phyloP scores from a whole-genome alignment of 2,797 vertebrate genomes.

The Pseudocheirus occidentalis region DNA sequence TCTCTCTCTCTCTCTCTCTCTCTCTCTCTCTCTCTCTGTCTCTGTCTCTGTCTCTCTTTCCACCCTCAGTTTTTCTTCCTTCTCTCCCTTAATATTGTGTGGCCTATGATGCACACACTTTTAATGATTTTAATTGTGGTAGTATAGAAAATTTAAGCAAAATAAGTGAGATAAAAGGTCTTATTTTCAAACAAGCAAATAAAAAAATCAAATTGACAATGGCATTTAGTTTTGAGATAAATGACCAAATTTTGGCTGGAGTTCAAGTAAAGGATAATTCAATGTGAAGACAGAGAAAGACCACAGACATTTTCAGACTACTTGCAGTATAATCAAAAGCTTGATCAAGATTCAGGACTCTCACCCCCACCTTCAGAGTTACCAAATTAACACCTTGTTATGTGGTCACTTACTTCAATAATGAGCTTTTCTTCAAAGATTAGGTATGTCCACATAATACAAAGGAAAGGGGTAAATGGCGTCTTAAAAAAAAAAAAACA shows the following conservation, averaged over 20 bases:
- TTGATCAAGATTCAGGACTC: background rate
- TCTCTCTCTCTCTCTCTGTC: background rate
- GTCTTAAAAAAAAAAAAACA: background rate
- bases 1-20: too few species aligned
- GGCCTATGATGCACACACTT: conserved; percentile 61
- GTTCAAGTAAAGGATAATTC: conserved; percentile 19
- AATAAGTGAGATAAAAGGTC: background rate
- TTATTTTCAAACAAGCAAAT: conserved; percentile 43
- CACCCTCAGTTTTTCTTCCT: background rate
- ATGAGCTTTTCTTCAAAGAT: background rate
- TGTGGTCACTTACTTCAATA: background rate
- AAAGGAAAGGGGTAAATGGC: background rate
- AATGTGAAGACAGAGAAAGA: conserved; percentile 38
- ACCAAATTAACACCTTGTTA: background rate
- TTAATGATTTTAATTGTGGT: conserved; percentile 66
- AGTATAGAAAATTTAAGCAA: conserved; percentile 60
- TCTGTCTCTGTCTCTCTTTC: background rate
- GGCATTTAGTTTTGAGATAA: conserved; percentile 32
- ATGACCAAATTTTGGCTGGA: conserved; percentile 12
- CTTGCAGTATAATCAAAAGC: background rate
- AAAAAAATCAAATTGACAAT: conserved; percentile 52
- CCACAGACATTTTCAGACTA: conserved; percentile 28
- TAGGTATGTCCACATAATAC: background rate
- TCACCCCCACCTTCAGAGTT: background rate
- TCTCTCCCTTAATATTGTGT: conserved; percentile 49